Base-by-base conservation (phyloP, 2,888 invertebrate species). In the Caenorhabditis sp. region DNA sequence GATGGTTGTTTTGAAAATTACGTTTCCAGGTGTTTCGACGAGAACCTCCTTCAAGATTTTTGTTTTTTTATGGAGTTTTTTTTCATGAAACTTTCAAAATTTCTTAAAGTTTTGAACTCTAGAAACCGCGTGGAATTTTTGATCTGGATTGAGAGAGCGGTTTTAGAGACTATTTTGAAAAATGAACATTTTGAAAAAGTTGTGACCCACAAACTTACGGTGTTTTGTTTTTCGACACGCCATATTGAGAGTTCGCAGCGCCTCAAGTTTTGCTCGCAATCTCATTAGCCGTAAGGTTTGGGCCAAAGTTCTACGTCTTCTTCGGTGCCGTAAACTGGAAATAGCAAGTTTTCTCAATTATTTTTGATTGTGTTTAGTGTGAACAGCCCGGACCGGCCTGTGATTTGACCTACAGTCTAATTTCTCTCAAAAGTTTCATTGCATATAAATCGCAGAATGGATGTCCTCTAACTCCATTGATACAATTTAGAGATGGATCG, bases 401-500 rank as follows among this genome's bases (percentile, higher is more conserved):
- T 21, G 10, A 43, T 12, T 23, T 36, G 19, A 49, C 51, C 19
- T 21, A 62, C 62, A n/a, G 12, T 54, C 62, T 43, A 24, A 73
- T 69, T 53, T 68, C 68, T 21, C 54, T 36, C 4, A 69, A 12
- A 37, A 69, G 21, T 49, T 60, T 62, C 8, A 51, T 63, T 55
- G 62, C 43, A 1, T 36, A 31, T 1, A 66, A n/a, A 2, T 73
- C 57, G 4, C 19, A 21, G 14, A 59, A 69, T 8, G 19, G 31
- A 14, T 43, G 43, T 49, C n/a, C 21, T 19, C 36, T 17, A n/a
- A 58, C 19, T 37, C n/a, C 58, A 26, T 36, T 67, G 12, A 3
- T 36, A 53, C 64, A 50, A 14, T n/a, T 36, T 12, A 61, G 4
- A 10, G 69, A 57, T 21, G 73, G 73, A 58, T 73, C 73, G 54